Evolutionary conservation across 1,140 invertebrate species (phyloP).

Genomic region (Colletes gigas): DNA sequence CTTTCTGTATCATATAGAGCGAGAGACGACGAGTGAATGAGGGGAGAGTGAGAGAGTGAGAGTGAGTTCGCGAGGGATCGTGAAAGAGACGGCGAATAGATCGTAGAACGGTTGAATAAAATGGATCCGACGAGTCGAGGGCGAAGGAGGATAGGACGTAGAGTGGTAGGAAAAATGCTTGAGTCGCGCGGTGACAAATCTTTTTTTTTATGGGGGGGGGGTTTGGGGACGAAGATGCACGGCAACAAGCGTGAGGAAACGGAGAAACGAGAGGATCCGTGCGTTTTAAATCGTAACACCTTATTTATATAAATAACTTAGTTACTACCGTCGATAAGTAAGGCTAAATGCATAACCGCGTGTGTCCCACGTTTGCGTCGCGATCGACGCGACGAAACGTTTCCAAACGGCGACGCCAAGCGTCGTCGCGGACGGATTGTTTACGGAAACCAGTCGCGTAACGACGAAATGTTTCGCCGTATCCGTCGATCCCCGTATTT

Average conservation of each 20-base stretch:
- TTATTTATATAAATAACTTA: conserved; percentile 77
- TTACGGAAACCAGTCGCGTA: neutral
- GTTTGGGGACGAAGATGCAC: neutral
- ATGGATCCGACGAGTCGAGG: neutral
- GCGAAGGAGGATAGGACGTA: conserved; percentile 11
- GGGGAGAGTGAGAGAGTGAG: neutral
- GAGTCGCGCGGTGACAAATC: conserved; percentile 1
- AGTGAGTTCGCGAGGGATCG: neutral
- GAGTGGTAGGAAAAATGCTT: conserved; percentile 29
- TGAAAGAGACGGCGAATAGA: neutral
- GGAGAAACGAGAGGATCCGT: conserved; percentile 61
- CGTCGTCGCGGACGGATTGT: no score
- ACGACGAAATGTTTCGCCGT: conserved; percentile 60
- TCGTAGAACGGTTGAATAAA: no score
- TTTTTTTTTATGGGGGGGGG: no score
- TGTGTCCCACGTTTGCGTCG: conserved; percentile 70
- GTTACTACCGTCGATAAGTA: conserved; percentile 73
- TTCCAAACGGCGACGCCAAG: neutral
- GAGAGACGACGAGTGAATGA: conserved; percentile 24
- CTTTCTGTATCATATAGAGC: conserved; percentile 51
- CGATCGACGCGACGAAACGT: conserved; percentile 57
- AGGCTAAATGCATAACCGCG: conserved; percentile 74
- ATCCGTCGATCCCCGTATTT: conserved; percentile 64
- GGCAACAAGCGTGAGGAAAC: neutral
- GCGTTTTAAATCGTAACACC: conserved; percentile 73